Evolutionary conservation across 2,797 vertebrate genomes (phyloP), one percentile per base, ranked within the genome.

Genomic region (Helarctos malayanus): DNA sequence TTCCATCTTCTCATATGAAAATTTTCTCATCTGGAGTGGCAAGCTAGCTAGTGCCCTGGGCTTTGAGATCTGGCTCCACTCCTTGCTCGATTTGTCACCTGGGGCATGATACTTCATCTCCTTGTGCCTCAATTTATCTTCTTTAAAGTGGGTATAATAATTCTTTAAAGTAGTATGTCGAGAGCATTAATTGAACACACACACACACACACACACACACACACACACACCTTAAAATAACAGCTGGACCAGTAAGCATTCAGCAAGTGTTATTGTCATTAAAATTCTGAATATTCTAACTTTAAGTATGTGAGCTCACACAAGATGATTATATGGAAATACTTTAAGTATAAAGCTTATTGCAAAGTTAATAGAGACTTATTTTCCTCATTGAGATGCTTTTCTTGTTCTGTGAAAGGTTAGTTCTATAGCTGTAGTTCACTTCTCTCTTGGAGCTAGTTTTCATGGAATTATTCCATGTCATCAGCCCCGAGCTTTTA

Each of bases 231-330:
- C 69, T 76, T 71, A 92, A 59, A 87, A 35, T 87, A 80, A 68
- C 35, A 71, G 52, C 29, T 65, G 27, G 63, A 21, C 54, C 12
- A 68, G 1, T 87, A 75, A 81, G 29, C 15, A 27, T 21, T 82
- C 63, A 32, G 9, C 52, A 32, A 35, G 14, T 75, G 13, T 85
- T 63, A 15, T 54, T 54, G 38, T 59, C 38, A 83, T 47, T 81
- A 68, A 89, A 78, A 78, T 56, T 63, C 89, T 87, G 47, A 91
- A 68, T 86, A 89, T 87, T 93, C 10, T 69, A 61, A 86, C 21
- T 65, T 88, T 68, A 76, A 47, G n/a, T 29, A 38, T 78, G 13
- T 83, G 56, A 89, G 14, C 16, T 86, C 47, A 41, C 38, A 25
- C 63, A 45, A 75, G 52, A 83, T 89, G 11, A 76, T 82, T 86